These are phyloP conservation scores for Drosophila murphyi DNA, from an alignment of 1,140 invertebrate species.

Conservation along the genomic window DNA sequence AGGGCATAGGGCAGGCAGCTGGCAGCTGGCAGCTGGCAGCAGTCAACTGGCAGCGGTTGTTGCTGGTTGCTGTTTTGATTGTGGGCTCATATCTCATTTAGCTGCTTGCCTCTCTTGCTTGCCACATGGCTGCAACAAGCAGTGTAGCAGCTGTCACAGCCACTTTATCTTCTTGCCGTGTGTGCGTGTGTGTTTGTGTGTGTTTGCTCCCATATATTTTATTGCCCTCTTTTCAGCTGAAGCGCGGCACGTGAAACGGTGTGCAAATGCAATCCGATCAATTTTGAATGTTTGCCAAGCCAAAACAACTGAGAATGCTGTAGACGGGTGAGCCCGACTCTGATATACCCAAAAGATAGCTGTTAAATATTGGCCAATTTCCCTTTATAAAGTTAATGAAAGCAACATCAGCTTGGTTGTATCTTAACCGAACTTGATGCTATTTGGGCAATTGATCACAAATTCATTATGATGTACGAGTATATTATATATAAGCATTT, in stretches of 20 bases:
- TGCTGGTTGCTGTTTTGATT: conserved; percentile 8
- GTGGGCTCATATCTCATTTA: conserved; percentile 10
- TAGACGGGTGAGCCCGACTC: too few relatives aligned
- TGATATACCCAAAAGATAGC: too few relatives aligned
- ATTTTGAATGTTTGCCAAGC: conserved; percentile 34
- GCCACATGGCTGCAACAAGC: conserved; percentile 24
- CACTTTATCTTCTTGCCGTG: conserved; percentile 44
- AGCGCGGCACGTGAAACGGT: conserved; percentile 29
- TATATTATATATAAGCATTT: too few relatives aligned
- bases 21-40: background rate
- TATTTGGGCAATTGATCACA: too few relatives aligned
- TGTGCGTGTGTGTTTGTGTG: too few relatives aligned
- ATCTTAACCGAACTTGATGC: too few relatives aligned
- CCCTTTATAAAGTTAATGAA: too few relatives aligned
- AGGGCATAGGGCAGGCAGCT: background rate
- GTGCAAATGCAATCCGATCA: conserved; percentile 63
- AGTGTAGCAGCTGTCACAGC: conserved; percentile 27
- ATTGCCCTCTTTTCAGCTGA: conserved; percentile 36
- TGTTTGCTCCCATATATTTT: conserved; percentile 37
- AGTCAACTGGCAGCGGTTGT: conserved; percentile 3
- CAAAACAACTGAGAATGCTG: conserved; percentile 24
- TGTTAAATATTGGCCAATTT: too few relatives aligned
- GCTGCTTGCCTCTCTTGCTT: background rate
- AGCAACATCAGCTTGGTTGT: too few relatives aligned
- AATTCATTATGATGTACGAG: too few relatives aligned